Percentiles rank a stretch among this genome's conserved stretches.
phyloP scores from a whole-genome alignment of 2,888 invertebrate species.

The Synanthedon tipuliformis region DNA sequence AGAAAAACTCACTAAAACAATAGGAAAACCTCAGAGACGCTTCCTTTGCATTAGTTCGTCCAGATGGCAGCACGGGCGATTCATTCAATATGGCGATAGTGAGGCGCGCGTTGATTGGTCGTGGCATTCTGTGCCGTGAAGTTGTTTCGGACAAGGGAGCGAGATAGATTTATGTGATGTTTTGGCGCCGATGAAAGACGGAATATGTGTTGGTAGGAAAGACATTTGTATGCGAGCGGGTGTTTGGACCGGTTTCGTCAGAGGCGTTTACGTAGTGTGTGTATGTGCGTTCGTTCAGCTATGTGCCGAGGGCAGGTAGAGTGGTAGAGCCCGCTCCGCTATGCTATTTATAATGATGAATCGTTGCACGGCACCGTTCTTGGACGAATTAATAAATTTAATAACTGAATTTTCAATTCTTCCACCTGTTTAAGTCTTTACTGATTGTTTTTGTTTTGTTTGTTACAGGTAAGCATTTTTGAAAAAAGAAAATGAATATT shows the following conservation, averaged over 20 bases:
- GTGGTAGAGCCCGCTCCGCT: slow-evolving; percentile 41
- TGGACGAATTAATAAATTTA: slow-evolving; percentile 25
- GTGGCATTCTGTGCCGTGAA: slow-evolving; percentile 38
- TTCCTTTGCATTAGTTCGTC: slow-evolving; percentile 39
- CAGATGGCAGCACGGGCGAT: slow-evolving; percentile 48
- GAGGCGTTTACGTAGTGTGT: slow-evolving; percentile 57
- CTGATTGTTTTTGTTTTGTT: slow-evolving; percentile 19
- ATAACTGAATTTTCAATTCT: not conserved
- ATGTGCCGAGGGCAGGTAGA: slow-evolving; percentile 60
- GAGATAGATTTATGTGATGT: slow-evolving; percentile 62
- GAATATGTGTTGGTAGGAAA: slow-evolving; percentile 56
- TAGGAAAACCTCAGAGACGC: slow-evolving; percentile 36
- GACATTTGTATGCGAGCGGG: slow-evolving; percentile 61
- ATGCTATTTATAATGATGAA: slow-evolving; percentile 49
- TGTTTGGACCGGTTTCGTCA: slow-evolving; percentile 59
- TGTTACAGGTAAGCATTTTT: slow-evolving; percentile 45
- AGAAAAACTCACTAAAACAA: slow-evolving; percentile 51
- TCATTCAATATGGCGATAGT: slow-evolving; percentile 65
- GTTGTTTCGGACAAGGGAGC: slow-evolving; percentile 52
- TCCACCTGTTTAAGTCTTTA: not conserved
- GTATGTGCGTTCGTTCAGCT: slow-evolving; percentile 48
- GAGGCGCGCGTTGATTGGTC: slow-evolving; percentile 42
- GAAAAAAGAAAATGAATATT: slow-evolving; percentile 1
- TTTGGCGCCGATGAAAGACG: slow-evolving; percentile 62
- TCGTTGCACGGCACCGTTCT: slow-evolving; percentile 20